Conservation (phyloP, 2,888 invertebrate genomes). For the Oscheius sp. region DNA sequence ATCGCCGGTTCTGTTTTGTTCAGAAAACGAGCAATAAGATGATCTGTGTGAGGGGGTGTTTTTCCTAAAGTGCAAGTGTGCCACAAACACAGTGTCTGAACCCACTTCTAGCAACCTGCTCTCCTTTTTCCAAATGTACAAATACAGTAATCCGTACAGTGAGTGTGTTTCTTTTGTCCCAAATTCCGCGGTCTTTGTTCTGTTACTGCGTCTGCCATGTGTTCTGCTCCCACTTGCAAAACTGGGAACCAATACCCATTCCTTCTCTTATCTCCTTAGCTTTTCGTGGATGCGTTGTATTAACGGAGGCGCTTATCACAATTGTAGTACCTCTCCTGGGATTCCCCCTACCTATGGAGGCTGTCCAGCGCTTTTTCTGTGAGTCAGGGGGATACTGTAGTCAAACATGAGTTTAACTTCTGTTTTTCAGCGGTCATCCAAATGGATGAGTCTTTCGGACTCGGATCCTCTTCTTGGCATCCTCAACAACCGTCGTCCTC, state of each 20-base stretch:
- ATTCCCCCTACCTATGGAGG: not conserved
- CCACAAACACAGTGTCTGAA: no score
- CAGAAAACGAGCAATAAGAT: no score
- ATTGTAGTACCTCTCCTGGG: not conserved
- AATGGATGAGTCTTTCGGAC: conserved; percentile 28
- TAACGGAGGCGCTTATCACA: conserved; percentile 2
- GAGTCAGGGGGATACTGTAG: conserved; percentile 1
- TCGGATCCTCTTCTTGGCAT: conserved; percentile 8
- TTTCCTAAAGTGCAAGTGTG: no score
- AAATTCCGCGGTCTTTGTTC: not conserved
- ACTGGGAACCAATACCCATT: not conserved
- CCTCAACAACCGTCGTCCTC: conserved; percentile 20
- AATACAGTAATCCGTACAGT: no score
- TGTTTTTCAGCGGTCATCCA: conserved; percentile 32
- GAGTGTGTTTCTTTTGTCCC: not conserved
- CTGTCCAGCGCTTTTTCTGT: conserved; percentile 20
- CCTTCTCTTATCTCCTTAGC: conserved; percentile 5
- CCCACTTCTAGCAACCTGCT: no score
- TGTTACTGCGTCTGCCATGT: not conserved
- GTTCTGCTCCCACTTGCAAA: conserved; percentile 7
- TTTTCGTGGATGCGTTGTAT: conserved; percentile 20
- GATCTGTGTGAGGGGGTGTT: no score
- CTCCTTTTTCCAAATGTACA: no score
- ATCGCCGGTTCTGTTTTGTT: no score
- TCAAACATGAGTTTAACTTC: not conserved